Evolutionary conservation across 2,113 vertebrate genomes (phyloP), one percentile per base, ranked within the genome.

Genomic region (Corythaeola cristata): DNA sequence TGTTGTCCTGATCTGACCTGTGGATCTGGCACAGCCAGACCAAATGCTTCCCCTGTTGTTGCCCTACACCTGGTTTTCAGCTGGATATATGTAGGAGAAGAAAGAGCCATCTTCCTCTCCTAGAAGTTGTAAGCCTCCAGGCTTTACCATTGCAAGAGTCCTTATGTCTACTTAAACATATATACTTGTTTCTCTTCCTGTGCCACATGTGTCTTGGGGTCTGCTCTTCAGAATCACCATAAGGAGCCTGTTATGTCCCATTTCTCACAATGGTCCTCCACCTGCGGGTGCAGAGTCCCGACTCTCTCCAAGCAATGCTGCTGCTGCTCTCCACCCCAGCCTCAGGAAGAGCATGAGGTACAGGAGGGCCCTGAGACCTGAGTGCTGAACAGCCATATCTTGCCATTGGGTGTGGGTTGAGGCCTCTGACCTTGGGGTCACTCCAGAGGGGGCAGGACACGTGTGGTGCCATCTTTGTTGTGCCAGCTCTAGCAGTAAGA

Each of bases 241-340:
- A 7, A 85, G 58, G 49, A 91, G 5, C 22, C 16, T 27, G 9
- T 18, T 87, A 3, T n/a, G 14, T 59, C 13, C 55, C 52, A 8
- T 75, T 83, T 41, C 16, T 52, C 35, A 44, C 27, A 16, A 12
- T 33, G 26, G 39, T 73, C 23, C 35, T 79, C 6, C 8, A 24
- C 2, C 28, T 30, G 4, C 24, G 21, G 37, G 8, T 1, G 3
- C 8, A 33, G 49, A 64, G 20, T 7, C 47, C 50, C 3, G 5
- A 10, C 10, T 26, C 13, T 10, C 11, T 47, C 18, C 27, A 50
- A 63, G 19, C 19, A 3, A 1, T 32, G 19, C 24, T 60, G 50
- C 49, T 74, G 44, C 23, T 19, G 4, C 26, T 15, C 9, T 58
- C 6, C 0, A 5, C 3, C 41, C 14, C 28, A n/a, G 41, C 32